phyloP scores from a whole-genome alignment of 1,140 invertebrate genomes.

The Drosophila equinoxialis region DNA sequence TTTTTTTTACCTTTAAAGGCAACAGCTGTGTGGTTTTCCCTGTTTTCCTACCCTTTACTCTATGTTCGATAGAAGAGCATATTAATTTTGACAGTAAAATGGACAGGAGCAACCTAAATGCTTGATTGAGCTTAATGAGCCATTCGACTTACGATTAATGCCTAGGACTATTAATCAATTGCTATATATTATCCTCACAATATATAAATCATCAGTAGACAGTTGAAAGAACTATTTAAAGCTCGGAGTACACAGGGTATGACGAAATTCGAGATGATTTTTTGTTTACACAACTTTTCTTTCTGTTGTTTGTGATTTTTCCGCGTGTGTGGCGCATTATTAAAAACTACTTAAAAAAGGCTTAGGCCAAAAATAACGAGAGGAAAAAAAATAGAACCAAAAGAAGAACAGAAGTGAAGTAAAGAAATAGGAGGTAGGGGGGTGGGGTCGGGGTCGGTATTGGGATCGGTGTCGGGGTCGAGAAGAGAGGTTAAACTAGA shows the following conservation, averaged over 20 bases:
- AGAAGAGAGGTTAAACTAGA: constrained; percentile 34
- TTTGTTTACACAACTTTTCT: constrained; percentile 37
- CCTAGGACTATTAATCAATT: too few species aligned
- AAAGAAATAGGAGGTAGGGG: background rate
- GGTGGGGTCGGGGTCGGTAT: too few species aligned
- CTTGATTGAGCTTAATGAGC: too few species aligned
- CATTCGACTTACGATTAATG: background rate
- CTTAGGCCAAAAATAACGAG: constrained; percentile 32
- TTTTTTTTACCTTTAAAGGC: background rate
- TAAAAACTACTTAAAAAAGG: constrained; percentile 75
- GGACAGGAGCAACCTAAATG: too few species aligned
- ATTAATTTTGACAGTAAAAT: background rate
- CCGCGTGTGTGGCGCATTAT: constrained; percentile 70
- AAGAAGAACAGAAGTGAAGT: constrained; percentile 17
- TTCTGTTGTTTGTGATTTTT: constrained; percentile 50
- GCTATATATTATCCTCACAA: too few species aligned
- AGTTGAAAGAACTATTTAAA: background rate
- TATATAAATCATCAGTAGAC: too few species aligned
- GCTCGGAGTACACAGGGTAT: background rate
- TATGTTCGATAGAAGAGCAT: background rate
- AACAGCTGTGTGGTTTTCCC: constrained; percentile 3
- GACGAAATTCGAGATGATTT: background rate
- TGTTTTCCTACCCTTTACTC: background rate
- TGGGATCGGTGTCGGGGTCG: background rate
- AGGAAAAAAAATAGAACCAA: constrained; percentile 14